A percentile compares a stretch with the other conserved stretches of the same genome.
These are phyloP conservation scores for Listrodromus nycthemerus DNA, from an alignment of 2,888 invertebrate species.

Conservation along the genomic window DNA sequence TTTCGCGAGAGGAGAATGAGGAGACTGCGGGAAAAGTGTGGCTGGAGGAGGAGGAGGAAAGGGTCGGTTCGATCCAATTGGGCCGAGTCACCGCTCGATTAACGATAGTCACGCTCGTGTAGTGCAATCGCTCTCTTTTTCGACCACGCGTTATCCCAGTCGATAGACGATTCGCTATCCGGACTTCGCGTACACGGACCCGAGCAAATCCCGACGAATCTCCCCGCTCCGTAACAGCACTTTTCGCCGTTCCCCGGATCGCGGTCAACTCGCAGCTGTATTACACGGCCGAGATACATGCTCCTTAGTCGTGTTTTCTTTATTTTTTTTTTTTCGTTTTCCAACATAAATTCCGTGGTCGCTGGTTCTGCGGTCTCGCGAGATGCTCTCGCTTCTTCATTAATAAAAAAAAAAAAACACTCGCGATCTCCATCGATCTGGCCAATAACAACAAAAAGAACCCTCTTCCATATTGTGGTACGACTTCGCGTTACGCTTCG, in stretches of 20 bases:
- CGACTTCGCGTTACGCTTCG: constrained; percentile 4
- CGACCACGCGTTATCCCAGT: constrained; percentile 22
- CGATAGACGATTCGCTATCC: constrained; percentile 42
- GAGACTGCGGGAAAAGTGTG: constrained; percentile 35
- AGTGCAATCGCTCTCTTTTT: constrained; percentile 28
- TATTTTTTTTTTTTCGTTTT: constrained; percentile 34
- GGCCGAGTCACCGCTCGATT: constrained; percentile 68
- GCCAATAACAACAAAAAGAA: neutral
- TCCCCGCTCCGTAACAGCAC: constrained; percentile 18
- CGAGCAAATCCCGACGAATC: constrained; percentile 52
- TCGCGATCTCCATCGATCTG: constrained; percentile 3
- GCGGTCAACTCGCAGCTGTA: constrained; percentile 8
- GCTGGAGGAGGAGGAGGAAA: constrained; percentile 22
- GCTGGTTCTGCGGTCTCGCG: constrained; percentile 34
- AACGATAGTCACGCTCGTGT: constrained; percentile 57
- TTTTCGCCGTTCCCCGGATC: constrained; percentile 40
- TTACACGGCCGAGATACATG: constrained; percentile 7
- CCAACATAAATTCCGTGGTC: constrained; percentile 29
- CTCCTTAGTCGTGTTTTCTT: constrained; percentile 23
- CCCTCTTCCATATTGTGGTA: constrained; percentile 18
- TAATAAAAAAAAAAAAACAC: constrained; percentile 25
- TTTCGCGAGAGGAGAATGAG: constrained; percentile 74
- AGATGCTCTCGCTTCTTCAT: constrained; percentile 39
- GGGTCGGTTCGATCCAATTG: constrained; percentile 58
- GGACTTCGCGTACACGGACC: constrained; percentile 11